A percentile compares a stretch with the other conserved stretches of the same genome.
phyloP scores from a whole-genome alignment of 2,797 vertebrate genomes.

The Hozukius guyotensis region DNA sequence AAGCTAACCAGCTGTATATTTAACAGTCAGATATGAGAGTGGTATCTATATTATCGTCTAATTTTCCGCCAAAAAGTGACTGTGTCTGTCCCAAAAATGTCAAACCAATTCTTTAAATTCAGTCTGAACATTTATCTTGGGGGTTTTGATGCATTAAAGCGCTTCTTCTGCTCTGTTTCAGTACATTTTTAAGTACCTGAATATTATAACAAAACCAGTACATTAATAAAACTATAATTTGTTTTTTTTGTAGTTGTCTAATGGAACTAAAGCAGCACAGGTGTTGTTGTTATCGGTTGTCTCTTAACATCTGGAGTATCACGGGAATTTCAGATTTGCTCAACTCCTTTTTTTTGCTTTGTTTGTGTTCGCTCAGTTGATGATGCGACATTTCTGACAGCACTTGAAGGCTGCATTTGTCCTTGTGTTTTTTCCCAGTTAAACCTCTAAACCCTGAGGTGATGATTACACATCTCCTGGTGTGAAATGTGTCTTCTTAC shows the following conservation, averaged over 20 bases:
- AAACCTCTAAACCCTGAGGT: constrained; percentile 1
- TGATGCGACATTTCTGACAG: not conserved
- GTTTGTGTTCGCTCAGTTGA: not conserved
- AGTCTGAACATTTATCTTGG: not conserved
- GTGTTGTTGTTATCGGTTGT: not conserved
- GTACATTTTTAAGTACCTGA: not conserved
- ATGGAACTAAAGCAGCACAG: not conserved
- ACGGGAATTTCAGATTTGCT: not conserved
- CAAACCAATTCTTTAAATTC: not conserved
- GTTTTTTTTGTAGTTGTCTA: not conserved
- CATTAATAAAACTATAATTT: not conserved
- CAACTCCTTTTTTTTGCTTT: not conserved
- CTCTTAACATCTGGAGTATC: not conserved
- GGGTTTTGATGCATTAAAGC: not conserved
- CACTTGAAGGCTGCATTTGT: constrained; percentile 19
- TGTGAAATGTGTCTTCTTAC: constrained; percentile 22
- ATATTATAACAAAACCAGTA: not conserved
- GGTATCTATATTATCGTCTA: too few species aligned
- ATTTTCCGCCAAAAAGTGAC: too few species aligned
- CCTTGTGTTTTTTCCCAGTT: not conserved
- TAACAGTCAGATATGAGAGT: too few species aligned
- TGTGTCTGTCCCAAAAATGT: too few species aligned
- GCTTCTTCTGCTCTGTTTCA: not conserved
- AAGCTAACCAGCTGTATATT: not conserved
- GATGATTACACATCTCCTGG: constrained; percentile 32